Base-by-base conservation (phyloP, 2,113 vertebrate species). In the Peromyscus maniculatus region DNA sequence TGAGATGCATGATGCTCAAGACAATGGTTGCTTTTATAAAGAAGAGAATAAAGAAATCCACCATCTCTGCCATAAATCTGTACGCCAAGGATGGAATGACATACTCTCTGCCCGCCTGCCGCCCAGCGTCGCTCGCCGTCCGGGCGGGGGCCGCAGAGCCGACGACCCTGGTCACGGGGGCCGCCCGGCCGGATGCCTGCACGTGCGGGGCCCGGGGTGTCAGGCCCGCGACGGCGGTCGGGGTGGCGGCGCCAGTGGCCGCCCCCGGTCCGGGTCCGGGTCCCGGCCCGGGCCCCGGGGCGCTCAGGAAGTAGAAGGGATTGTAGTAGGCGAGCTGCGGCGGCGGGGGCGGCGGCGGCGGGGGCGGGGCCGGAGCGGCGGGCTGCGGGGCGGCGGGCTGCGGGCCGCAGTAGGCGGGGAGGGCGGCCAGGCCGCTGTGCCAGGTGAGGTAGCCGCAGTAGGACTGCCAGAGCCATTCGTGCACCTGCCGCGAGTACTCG, bases 391-490 rank as follows among this genome's bases (percentile, higher is more conserved):
- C 31, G 71, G 92, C 43, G 5, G 97, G 26, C 28, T 9, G 66
- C 6, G 94, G 66, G 92, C 96, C 55, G 93, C 96, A 72, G 69
- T 98, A 97, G 82, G 98, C 96, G 96, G 96, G 89, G 28, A 91
- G 57, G 39, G 94, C 99, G 96, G 97, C 98, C 62, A 96, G 98
- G 98, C 99, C 99, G 98, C 98, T 98, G 98, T 99, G 99, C 99
- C 99, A 99, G 98, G 97, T 98, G 36, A 99, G 97, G 97, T 99
- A 98, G 1, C 99, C 99, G 98, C 99, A 99, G 98, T 99, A 99
- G 80, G 99, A 99, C 97, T 99, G 99, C 99, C 99, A 99, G 86
- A 99, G 99, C 99, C 99, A 99, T 93, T 99, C 99, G 98, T 99
- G 99, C 93, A 99, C 98, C 90, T 98, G 98, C 75, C 98, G 98